Base-by-base conservation (phyloP, 2,797 vertebrate species). In the Erpetoichthys calabaricus region DNA sequence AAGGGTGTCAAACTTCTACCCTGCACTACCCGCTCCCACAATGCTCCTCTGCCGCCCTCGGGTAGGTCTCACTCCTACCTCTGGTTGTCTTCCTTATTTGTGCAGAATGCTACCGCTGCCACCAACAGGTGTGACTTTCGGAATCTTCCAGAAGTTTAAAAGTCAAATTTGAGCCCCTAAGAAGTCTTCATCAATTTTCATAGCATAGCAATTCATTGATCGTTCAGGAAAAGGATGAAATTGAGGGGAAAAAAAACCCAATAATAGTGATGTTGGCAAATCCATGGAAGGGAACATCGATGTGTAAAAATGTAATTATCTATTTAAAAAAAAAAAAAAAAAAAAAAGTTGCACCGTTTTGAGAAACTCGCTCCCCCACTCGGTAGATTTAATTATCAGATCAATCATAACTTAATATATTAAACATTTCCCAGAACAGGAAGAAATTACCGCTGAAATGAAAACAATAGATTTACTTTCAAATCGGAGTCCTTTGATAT, bases 321-420 rank as follows among this genome's bases (percentile, higher is more conserved):
- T 80, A 73, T 62, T 67, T 66, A 57, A 69, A 69, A 75, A 77
- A 80, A 78, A 59, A 74, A 59, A 45, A 51, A 51, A 52, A 51
- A 71, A 67, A 47, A 59, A 75, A 75, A 77, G 76, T 73, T 79
- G 75, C 70, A 77, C 74, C 68, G 5, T 25, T 7, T 7, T 74
- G 80, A 85, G 81, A 85, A 84, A 84, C 83, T 86, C 9, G 84
- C 80, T 78, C 9, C 74, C 77, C 75, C 79, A 80, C 84, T 77
- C 84, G 83, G 83, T 84, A 86, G 86, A 86, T 87, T 87, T 87
- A 87, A 87, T 87, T 87, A 86, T 73, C 81, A 86, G 85, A 87
- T 87, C 84, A 87, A 87, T 87, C 85, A 87, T 82, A 80, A 81
- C 77, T 76, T 71, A 71, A 62, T 79, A 75, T 69, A 64, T 75